These are phyloP conservation scores for Brenthis hecate DNA, from an alignment of 2,888 invertebrate species.

Conservation along the genomic window DNA sequence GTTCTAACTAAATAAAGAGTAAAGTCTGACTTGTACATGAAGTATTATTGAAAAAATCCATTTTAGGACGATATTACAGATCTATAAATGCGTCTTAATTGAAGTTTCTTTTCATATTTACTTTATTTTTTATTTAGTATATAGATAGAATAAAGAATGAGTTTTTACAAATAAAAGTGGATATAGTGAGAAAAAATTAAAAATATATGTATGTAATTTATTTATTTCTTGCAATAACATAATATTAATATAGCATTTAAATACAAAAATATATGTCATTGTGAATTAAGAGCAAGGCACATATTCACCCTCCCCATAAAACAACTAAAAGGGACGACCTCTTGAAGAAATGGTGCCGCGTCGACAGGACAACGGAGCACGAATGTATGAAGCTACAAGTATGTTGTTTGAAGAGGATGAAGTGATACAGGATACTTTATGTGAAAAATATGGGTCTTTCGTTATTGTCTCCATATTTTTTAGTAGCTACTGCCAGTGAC, in stretches of 20 bases:
- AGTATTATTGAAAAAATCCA: too few species aligned
- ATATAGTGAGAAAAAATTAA: too few species aligned
- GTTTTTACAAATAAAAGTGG: too few species aligned
- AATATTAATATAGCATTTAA: neutral
- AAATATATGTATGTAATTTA: too few species aligned
- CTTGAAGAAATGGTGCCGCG: slow-evolving; percentile 49
- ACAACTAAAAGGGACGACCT: slow-evolving; percentile 26
- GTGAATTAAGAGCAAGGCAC: slow-evolving; percentile 19
- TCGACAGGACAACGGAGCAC: slow-evolving; percentile 25
- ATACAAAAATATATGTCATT: slow-evolving; percentile 11
- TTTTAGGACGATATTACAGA: too few species aligned
- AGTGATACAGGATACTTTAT: slow-evolving; percentile 28
- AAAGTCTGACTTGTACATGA: too few species aligned
- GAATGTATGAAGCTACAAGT: slow-evolving; percentile 16
- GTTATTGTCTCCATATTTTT: neutral
- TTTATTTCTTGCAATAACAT: too few species aligned
- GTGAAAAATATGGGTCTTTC: neutral
- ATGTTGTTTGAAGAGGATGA: slow-evolving; percentile 24
- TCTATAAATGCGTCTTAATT: too few species aligned
- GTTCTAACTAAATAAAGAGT: too few species aligned
- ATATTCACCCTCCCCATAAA: slow-evolving; percentile 18
- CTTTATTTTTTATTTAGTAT: too few species aligned
- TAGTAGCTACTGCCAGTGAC: neutral
- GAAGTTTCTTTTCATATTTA: too few species aligned
- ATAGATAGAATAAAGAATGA: too few species aligned